Percentiles rank a stretch among this genome's conserved stretches.
phyloP scores from a whole-genome alignment of 2,888 invertebrate species.

The Hipparchia sbordonii region DNA sequence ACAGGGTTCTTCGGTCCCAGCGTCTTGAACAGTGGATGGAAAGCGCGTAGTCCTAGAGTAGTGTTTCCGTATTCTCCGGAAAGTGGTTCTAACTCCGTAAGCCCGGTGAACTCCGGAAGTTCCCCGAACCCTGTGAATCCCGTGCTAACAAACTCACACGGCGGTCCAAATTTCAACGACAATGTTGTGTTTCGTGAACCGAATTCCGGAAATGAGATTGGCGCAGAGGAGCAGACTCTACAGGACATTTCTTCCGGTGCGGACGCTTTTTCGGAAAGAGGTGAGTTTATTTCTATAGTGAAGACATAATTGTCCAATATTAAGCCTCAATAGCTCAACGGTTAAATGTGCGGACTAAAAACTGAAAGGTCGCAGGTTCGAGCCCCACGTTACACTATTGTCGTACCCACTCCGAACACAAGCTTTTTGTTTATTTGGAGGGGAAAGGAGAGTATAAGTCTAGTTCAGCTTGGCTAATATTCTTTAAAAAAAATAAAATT shows the following conservation, averaged over 20 bases:
- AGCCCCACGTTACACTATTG: no score
- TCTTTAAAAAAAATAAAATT: not conserved
- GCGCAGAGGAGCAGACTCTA: slow-evolving; percentile 82
- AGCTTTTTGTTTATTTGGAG: no score
- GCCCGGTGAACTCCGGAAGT: slow-evolving; percentile 23
- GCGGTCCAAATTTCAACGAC: slow-evolving; percentile 65
- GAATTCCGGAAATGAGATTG: slow-evolving; percentile 83
- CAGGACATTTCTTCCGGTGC: slow-evolving; percentile 84
- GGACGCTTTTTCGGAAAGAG: slow-evolving; percentile 85
- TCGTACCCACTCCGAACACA: no score
- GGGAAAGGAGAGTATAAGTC: no score
- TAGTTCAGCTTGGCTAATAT: no score
- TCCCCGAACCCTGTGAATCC: slow-evolving; percentile 46
- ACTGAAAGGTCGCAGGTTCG: no score
- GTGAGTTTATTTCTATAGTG: slow-evolving; percentile 69
- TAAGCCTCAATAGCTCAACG: no score
- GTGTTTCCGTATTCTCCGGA: slow-evolving; percentile 76
- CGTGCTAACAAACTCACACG: slow-evolving; percentile 74
- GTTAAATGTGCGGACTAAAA: no score
- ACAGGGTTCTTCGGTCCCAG: slow-evolving; percentile 60
- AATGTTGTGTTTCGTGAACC: slow-evolving; percentile 83
- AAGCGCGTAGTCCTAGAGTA: slow-evolving; percentile 74
- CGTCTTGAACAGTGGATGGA: slow-evolving; percentile 60
- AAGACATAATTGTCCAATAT: no score
- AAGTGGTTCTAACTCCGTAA: slow-evolving; percentile 44